Conservation (phyloP, 2,797 vertebrate species). For the Anguilla anguilla region DNA sequence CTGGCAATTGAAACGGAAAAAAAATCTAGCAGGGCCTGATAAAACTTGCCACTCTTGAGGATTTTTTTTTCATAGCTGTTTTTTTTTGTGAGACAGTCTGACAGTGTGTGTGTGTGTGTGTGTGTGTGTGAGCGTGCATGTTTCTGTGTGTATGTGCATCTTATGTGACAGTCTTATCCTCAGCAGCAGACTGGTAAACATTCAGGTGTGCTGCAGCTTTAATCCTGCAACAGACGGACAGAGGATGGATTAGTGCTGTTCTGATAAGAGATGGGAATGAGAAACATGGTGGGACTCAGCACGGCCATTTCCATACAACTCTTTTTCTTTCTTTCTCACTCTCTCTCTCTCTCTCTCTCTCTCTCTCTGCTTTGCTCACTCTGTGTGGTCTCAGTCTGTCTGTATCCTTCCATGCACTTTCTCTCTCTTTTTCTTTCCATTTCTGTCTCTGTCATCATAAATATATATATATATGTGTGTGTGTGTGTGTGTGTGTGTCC, state of each 20-base stretch:
- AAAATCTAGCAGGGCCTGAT: conserved; percentile 9
- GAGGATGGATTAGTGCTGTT: conserved; percentile 26
- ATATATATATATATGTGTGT: neutral
- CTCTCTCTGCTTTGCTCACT: neutral
- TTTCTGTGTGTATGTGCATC: neutral
- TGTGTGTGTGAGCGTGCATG: neutral
- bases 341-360: conserved; percentile 11
- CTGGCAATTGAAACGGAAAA: conserved; percentile 6
- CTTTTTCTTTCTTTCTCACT: neutral
- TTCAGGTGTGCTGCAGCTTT: conserved; percentile 14
- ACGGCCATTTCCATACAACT: conserved; percentile 4
- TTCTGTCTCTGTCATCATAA: neutral
- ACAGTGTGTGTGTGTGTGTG: neutral
- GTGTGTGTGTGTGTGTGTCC: neutral
- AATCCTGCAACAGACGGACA: conserved; percentile 30
- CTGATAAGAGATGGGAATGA: conserved; percentile 28
- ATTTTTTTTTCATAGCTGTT: neutral
- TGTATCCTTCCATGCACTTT: neutral
- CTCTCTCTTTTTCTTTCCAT: conserved; percentile 9
- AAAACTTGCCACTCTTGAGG: neutral
- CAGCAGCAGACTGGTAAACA: conserved; percentile 22
- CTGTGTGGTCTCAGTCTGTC: conserved; percentile 9
- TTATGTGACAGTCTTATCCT: conserved; percentile 26
- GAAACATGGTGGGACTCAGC: conserved; percentile 11
- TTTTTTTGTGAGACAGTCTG: neutral